These are phyloP conservation scores for Papilio elwesi DNA, from an alignment of 2,888 invertebrate species.

Conservation along the genomic window DNA sequence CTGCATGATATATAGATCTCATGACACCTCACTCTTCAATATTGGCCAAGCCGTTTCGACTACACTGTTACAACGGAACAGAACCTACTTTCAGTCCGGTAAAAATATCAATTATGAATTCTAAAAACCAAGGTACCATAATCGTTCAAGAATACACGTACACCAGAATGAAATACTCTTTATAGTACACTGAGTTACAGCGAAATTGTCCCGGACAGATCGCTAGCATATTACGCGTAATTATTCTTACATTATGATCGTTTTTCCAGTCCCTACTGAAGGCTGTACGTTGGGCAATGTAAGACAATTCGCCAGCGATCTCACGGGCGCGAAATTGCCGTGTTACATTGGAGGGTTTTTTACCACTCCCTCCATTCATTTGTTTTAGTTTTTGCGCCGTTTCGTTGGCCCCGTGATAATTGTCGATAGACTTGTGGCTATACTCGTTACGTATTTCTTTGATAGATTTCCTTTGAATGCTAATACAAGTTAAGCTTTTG, in stretches of 20 bases:
- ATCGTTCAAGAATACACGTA: no score
- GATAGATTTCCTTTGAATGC: neutral
- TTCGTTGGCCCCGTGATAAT: constrained; percentile 4
- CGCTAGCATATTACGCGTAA: neutral
- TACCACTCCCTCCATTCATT: constrained; percentile 35
- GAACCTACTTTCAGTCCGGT: no score
- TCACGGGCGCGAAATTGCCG: constrained; percentile 31
- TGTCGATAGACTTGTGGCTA: neutral
- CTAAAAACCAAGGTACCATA: no score
- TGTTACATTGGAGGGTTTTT: constrained; percentile 23
- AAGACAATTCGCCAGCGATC: constrained; percentile 25
- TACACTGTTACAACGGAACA: no score
- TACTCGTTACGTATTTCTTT: neutral
- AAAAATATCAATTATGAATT: no score
- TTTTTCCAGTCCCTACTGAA: constrained; percentile 11
- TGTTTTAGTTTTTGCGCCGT: constrained; percentile 31
- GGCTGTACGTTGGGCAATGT: constrained; percentile 23
- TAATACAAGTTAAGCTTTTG: no score
- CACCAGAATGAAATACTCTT: no score
- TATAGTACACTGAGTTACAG: no score
- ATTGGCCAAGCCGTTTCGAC: no score
- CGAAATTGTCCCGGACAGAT: no score
- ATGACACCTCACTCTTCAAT: no score
- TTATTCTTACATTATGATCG: neutral
- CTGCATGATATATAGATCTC: no score